phyloP scores from a whole-genome alignment of 1,140 invertebrate genomes.

The Panagrolaimus sp. region DNA sequence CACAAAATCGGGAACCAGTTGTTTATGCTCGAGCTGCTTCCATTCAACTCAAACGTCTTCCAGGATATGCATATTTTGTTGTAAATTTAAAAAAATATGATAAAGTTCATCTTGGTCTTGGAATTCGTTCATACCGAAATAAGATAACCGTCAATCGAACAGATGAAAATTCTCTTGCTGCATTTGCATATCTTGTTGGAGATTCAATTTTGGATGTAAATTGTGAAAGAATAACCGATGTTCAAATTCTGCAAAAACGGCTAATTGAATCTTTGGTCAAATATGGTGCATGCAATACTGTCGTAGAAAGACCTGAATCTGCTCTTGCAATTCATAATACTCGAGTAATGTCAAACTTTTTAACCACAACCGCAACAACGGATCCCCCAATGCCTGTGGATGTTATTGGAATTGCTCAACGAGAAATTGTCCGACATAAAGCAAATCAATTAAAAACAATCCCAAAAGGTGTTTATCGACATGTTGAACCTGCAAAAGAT shows the following conservation, averaged over 20 bases:
- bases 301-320: not conserved
- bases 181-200: not conserved
- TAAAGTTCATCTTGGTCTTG: conserved; percentile 2
- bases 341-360: not conserved
- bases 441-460: not conserved
- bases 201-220: conserved; percentile 12
- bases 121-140: conserved; percentile 7
- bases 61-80: conserved; percentile 8
- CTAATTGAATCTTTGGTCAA: conserved; percentile 6
- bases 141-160: conserved; percentile 2
- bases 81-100: conserved; percentile 13
- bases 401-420: not conserved
- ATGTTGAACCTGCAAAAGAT: not conserved
- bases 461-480: conserved; percentile 7
- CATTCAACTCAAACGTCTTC: conserved; percentile 2
- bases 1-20: conserved; percentile 9
- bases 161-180: conserved; percentile 9
- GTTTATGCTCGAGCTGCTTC: not conserved
- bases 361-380: not conserved
- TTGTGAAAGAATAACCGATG: conserved; percentile 1
- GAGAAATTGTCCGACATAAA: not conserved
- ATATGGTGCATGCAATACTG: conserved; percentile 7
- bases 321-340: conserved; percentile 1
- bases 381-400: conserved; percentile 2
- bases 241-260: not conserved